These are phyloP conservation scores for Mesitornis unicolor DNA, from an alignment of 2,113 vertebrate species.

Conservation along the genomic window DNA sequence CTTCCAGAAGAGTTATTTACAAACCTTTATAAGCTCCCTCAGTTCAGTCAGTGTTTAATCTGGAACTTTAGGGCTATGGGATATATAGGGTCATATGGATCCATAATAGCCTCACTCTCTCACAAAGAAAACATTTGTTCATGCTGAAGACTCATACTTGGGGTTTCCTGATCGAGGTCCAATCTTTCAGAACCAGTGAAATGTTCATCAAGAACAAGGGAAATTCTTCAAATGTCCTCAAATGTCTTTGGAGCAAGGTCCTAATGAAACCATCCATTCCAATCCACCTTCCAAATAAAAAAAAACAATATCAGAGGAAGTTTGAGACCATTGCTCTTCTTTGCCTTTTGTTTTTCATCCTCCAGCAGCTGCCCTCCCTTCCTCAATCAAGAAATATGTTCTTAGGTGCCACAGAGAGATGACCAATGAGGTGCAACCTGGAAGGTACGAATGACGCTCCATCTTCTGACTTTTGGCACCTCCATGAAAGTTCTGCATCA, in stretches of 20 bases:
- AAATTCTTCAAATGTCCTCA: background rate
- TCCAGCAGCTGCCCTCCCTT: background rate
- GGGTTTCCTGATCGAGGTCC: accelerated
- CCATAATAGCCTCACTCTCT: background rate
- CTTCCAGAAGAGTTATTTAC: background rate
- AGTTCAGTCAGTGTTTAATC: background rate
- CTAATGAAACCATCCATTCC: background rate
- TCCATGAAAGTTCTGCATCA: background rate
- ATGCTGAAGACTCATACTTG: background rate
- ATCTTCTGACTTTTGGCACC: background rate
- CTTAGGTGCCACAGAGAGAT: background rate
- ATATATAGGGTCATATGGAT: background rate
- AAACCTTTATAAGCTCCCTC: background rate
- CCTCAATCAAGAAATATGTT: background rate
- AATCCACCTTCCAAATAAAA: background rate
- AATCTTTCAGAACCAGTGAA: background rate
- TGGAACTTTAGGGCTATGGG: background rate
- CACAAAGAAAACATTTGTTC: background rate
- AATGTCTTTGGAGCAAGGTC: background rate
- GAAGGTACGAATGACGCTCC: background rate
- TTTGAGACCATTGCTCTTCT: background rate
- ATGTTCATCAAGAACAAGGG: background rate
- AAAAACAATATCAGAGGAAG: background rate
- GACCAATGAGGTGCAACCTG: background rate
- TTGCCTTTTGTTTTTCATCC: background rate